phyloP scores from a whole-genome alignment of 2,797 vertebrate genomes.

The Masticophis lateralis region DNA sequence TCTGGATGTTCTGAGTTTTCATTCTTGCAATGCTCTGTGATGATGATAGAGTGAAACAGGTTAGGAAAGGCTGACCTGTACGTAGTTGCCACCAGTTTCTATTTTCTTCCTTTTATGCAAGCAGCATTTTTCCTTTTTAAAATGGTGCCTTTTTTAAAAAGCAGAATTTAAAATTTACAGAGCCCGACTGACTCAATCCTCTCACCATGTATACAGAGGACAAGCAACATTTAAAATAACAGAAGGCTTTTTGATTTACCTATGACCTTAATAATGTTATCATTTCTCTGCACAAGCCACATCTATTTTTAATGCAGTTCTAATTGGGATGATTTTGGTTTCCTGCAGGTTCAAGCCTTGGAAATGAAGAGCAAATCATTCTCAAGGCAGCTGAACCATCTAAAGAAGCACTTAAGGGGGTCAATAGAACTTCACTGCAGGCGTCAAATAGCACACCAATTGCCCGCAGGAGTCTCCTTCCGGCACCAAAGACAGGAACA shows the following conservation, averaged over 20 bases:
- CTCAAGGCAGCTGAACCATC: slow-evolving; percentile 67
- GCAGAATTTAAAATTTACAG: slow-evolving; percentile 27
- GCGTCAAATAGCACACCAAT: slow-evolving; percentile 70
- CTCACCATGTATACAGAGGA: slow-evolving; percentile 14
- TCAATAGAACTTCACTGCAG: slow-evolving; percentile 61
- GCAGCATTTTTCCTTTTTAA: neutral
- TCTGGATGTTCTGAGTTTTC: neutral
- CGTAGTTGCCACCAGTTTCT: neutral
- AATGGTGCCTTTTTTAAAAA: neutral
- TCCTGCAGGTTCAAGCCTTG: slow-evolving; percentile 76
- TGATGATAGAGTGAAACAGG: neutral
- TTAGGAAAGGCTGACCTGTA: neutral
- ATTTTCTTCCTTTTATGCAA: slow-evolving; percentile 1
- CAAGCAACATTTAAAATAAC: slow-evolving; percentile 1
- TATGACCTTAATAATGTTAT: slow-evolving; percentile 42
- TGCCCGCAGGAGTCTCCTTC: slow-evolving; percentile 81
- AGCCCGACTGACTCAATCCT: slow-evolving; percentile 21
- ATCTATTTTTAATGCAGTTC: slow-evolving; percentile 65
- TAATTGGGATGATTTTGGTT: slow-evolving; percentile 55
- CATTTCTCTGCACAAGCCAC: slow-evolving; percentile 36
- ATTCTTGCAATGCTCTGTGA: neutral
- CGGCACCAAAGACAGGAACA: slow-evolving; percentile 73
- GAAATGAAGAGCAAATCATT: slow-evolving; percentile 76
- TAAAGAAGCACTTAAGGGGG: slow-evolving; percentile 72
- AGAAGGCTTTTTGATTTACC: neutral